Evolutionary conservation across 2,888 invertebrate genomes (phyloP).

Genomic region (Hirtodrosophila trivittata): DNA sequence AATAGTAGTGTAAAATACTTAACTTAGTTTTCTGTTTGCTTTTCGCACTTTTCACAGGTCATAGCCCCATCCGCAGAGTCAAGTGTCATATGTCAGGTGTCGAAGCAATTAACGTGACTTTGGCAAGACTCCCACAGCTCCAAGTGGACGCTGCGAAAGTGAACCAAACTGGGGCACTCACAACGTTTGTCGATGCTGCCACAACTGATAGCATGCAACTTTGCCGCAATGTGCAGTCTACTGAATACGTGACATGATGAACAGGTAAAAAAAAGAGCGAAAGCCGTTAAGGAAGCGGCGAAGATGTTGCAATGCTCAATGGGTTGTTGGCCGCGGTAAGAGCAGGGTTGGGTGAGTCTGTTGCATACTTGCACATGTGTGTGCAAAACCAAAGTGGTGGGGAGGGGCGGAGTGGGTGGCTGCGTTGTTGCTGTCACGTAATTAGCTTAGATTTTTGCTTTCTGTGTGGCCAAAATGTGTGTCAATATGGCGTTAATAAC

Average conservation of each 20-base stretch:
- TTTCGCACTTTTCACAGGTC: no score
- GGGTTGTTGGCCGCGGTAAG: no score
- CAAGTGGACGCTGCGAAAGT: conserved; percentile 2
- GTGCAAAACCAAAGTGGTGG: no score
- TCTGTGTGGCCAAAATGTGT: conserved; percentile 51
- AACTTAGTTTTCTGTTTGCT: no score
- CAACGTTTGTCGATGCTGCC: conserved; percentile 20
- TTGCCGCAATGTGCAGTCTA: conserved; percentile 5
- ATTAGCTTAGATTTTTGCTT: conserved; percentile 72
- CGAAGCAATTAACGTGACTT: conserved; percentile 75
- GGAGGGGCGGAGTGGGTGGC: background rate
- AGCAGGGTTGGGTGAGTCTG: no score
- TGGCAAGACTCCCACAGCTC: conserved; percentile 24
- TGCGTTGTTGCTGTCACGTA: conserved; percentile 63
- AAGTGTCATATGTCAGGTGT: conserved; percentile 56
- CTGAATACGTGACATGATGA: conserved; percentile 35
- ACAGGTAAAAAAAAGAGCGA: conserved; percentile 49
- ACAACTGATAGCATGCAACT: conserved; percentile 45
- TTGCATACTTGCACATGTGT: no score
- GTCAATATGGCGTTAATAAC: conserved; percentile 75
- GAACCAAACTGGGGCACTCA: conserved; percentile 13
- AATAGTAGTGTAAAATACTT: no score
- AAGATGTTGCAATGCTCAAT: conserved; percentile 39
- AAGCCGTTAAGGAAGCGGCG: conserved; percentile 53
- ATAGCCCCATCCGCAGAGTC: no score